Evolutionary conservation across 2,888 invertebrate species (phyloP), one percentile per base, ranked within the genome.

Genomic region (Troides helena): DNA sequence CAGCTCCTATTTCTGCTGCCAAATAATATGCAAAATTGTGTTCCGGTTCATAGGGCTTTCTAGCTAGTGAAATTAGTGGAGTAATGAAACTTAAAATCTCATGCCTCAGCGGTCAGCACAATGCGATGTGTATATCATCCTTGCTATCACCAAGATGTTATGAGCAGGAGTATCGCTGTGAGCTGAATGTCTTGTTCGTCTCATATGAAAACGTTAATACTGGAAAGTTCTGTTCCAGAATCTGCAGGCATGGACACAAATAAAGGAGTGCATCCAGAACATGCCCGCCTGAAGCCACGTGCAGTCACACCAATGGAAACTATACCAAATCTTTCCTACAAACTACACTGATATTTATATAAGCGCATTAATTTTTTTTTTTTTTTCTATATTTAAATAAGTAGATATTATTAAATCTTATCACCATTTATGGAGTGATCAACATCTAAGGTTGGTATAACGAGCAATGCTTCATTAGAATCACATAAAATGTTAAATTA

Each of bases 191-290:
- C 21, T 21, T 21, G 21, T 21, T 30, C 30, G 5, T 30, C 30
- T 30, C 30, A 30, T 30, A 30, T 3, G 30, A 30, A 30, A 30
- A 30, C 4, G 30, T 46, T 46, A 46, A 14, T 46, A 46, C 46
- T 14, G 14, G 12, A 46, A 46, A 46, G 2, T 61, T 8, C 25
- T 67, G 74, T 82, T 80, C 36, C 89, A 96, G 96, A 95, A 95
- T 74, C 87, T 96, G 61, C 96, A 96, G 90, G 95, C 95, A 62
- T 96, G 96, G 96, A 94, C 94, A 68, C 95, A 96, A 88, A 95
- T 96, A 77, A 94, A 94, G 78, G 95, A 95, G 81, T 96, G 96
- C 83, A 89, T 96, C 75, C 95, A 95, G 83, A 95, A 94, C 82
- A 95, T 95, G 93, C 95, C 95, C 72, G 58, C 68, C 61, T 68